phyloP scores from a whole-genome alignment of 2,888 invertebrate species.

The Lymantria monacha region DNA sequence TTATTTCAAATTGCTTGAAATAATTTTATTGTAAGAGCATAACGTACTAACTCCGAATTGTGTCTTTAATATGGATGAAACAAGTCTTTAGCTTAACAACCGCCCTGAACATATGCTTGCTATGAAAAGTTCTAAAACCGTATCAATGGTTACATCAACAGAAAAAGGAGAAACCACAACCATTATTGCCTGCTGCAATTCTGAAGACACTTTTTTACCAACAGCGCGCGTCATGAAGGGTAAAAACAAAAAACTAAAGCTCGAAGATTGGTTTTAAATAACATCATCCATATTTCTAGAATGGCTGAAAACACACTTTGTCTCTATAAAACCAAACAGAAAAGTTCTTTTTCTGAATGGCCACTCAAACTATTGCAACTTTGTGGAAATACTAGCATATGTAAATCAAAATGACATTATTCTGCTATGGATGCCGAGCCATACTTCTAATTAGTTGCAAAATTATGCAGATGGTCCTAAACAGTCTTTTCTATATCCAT shows the following conservation, averaged over 20 bases:
- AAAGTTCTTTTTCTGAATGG: background rate
- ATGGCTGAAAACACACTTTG: background rate
- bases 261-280: background rate
- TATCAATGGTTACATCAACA: background rate
- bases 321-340: background rate
- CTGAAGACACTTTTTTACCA: too few species aligned
- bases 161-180: background rate
- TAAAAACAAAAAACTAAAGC: too few species aligned
- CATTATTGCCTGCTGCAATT: background rate
- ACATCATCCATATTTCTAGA: background rate
- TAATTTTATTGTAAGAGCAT: too few species aligned
- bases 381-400: background rate
- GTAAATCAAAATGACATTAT: background rate
- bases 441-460: background rate
- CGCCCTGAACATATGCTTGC: background rate
- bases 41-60: too few species aligned
- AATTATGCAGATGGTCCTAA: slow-evolving; percentile 27
- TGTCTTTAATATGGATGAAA: background rate
- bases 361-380: background rate
- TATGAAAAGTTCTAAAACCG: too few species aligned
- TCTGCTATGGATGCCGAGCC: background rate
- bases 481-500: slow-evolving; percentile 15
- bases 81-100: background rate
- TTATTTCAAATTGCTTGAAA: too few species aligned
- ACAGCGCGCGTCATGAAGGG: too few species aligned